Percentiles rank a stretch among this genome's conserved stretches.
phyloP scores from a whole-genome alignment of 2,888 invertebrate species.

The Ophonus ardosiacus region DNA sequence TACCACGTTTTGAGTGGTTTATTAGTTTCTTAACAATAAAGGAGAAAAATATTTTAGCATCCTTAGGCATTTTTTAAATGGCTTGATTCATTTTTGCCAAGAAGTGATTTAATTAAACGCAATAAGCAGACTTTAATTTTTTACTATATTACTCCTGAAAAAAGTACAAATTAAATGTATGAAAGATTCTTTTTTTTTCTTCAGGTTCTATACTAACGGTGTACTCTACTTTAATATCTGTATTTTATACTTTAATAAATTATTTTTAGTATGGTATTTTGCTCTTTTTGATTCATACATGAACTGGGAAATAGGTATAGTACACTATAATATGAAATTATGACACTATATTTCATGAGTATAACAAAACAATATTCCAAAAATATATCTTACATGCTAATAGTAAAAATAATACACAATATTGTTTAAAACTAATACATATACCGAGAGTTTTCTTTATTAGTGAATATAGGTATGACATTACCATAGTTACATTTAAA shows the following conservation, averaged over 20 bases:
- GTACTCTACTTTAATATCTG: neutral
- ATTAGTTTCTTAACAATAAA: slow-evolving; percentile 79
- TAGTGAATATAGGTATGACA: too few relatives aligned
- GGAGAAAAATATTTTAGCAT: slow-evolving; percentile 77
- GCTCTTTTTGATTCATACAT: neutral
- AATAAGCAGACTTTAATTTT: neutral
- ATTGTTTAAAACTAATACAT: too few relatives aligned
- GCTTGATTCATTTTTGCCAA: neutral
- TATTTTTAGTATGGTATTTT: neutral
- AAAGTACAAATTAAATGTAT: slow-evolving; percentile 21
- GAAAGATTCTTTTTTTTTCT: neutral
- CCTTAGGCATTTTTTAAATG: slow-evolving; percentile 47
- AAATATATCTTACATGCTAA: neutral
- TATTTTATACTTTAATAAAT: slow-evolving; percentile 2
- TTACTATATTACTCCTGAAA: neutral
- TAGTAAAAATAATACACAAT: neutral
- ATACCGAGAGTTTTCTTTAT: too few relatives aligned
- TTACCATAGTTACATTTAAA: too few relatives aligned
- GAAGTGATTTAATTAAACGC: neutral
- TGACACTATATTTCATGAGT: neutral
- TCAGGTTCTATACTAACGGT: neutral
- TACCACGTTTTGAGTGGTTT: slow-evolving; percentile 81
- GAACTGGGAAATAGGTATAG: too few relatives aligned
- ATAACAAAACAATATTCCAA: neutral
- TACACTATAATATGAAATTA: neutral